These are phyloP conservation scores for Etheostoma spectabile DNA, from an alignment of 2,113 vertebrate genomes.

Conservation along the genomic window DNA sequence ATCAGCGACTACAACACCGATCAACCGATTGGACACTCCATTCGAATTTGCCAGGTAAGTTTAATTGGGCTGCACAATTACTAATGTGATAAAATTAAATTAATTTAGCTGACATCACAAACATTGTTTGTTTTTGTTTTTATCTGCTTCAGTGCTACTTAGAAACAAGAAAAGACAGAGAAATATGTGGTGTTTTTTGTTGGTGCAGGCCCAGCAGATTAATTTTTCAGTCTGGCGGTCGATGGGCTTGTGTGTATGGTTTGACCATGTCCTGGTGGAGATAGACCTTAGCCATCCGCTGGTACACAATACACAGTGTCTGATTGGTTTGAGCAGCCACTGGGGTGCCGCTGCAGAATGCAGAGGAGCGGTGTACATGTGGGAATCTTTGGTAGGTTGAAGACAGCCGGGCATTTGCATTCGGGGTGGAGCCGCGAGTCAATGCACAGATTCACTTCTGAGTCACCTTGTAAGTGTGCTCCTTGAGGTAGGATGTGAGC, in stretches of 20 bases:
- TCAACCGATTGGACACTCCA: constrained; percentile 93
- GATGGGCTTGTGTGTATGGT: not conserved
- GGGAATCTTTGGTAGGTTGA: not conserved
- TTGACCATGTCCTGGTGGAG: not conserved
- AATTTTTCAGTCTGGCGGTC: not conserved
- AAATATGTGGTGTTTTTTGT: not conserved
- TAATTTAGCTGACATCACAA: not conserved
- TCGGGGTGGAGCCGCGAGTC: not conserved
- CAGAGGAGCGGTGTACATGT: not conserved
- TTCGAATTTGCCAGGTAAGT: constrained; percentile 95
- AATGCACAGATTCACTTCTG: too few relatives aligned
- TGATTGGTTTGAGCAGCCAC: not conserved
- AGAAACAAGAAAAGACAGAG: not conserved
- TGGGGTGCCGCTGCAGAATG: too few relatives aligned
- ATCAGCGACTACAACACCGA: constrained; percentile 95
- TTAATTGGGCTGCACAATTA: not conserved
- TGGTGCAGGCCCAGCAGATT: not conserved
- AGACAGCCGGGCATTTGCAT: not conserved
- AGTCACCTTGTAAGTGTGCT: not conserved
- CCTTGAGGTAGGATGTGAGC: not conserved
- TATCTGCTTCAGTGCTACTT: not conserved
- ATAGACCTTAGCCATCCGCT: not conserved
- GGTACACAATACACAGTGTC: not conserved
- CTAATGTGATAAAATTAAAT: not conserved
- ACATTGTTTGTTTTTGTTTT: too few relatives aligned